phyloP scores from a whole-genome alignment of 2,888 invertebrate genomes.

The Phyllotreta striolata region DNA sequence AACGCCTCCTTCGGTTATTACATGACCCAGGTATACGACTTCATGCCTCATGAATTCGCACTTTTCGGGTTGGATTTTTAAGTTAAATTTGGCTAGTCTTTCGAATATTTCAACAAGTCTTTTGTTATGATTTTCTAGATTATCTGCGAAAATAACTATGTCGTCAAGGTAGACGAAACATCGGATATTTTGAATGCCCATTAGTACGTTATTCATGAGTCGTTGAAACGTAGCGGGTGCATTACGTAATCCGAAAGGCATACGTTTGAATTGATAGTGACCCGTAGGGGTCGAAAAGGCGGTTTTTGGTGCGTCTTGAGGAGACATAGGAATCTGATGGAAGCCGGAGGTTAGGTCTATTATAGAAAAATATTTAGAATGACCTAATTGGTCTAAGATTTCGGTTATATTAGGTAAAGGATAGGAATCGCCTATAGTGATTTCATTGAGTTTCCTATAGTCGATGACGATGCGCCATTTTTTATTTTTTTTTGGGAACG shows the following conservation, averaged over 20 bases:
- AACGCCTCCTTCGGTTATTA: constrained; percentile 39
- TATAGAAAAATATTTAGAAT: constrained; percentile 54
- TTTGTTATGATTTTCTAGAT: constrained; percentile 45
- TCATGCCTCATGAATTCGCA: constrained; percentile 40
- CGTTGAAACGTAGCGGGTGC: constrained; percentile 54
- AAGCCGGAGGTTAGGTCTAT: constrained; percentile 56
- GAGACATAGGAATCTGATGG: constrained; percentile 54
- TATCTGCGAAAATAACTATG: constrained; percentile 48
- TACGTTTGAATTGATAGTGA: constrained; percentile 36
- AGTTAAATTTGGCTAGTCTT: constrained; percentile 36
- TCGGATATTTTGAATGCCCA: constrained; percentile 44
- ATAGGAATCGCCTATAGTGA: constrained; percentile 53
- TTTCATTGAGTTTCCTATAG: constrained; percentile 53
- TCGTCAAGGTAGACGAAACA: constrained; percentile 56
- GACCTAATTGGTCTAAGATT: constrained; percentile 55
- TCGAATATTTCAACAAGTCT: constrained; percentile 44
- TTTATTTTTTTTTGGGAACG: constrained; percentile 31
- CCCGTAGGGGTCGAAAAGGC: constrained; percentile 51
- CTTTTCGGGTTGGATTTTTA: constrained; percentile 43
- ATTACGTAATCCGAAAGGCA: constrained; percentile 53
- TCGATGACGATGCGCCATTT: constrained; percentile 40
- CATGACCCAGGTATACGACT: constrained; percentile 40
- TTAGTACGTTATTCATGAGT: constrained; percentile 49
- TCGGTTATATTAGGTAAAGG: constrained; percentile 55
- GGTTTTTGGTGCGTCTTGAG: constrained; percentile 52